phyloP scores from a whole-genome alignment of 2,888 invertebrate genomes.

The Xiphydria camelus region DNA sequence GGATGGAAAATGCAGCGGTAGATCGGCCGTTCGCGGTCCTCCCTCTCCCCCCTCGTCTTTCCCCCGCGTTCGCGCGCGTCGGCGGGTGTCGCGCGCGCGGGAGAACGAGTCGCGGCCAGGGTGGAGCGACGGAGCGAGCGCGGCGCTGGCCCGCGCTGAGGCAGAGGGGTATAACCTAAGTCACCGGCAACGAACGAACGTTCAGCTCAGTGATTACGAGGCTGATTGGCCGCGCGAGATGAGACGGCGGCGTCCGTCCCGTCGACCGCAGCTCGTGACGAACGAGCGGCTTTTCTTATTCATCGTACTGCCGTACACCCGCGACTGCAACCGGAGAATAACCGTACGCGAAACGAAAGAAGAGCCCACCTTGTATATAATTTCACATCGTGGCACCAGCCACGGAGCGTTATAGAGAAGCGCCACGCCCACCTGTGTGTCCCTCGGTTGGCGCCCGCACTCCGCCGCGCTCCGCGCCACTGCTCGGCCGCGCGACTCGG shows the following conservation, averaged over 20 bases:
- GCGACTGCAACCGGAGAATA: conserved; percentile 22
- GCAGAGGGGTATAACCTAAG: conserved; percentile 18
- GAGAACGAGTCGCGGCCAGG: too few species aligned
- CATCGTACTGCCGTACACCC: conserved; percentile 24
- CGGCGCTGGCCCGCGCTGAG: conserved; percentile 2
- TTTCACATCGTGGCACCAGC: conserved; percentile 24
- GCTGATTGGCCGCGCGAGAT: conserved; percentile 58
- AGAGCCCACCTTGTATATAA: conserved; percentile 27
- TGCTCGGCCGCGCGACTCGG: neutral
- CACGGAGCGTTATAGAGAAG: too few species aligned
- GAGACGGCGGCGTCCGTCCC: conserved; percentile 56
- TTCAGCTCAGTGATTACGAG: conserved; percentile 57
- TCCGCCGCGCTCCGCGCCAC: conserved; percentile 26
- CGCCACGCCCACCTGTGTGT: conserved; percentile 53
- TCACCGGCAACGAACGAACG: conserved; percentile 31
- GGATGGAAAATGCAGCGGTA: too few species aligned
- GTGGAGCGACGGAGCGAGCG: neutral
- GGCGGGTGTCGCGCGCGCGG: too few species aligned
- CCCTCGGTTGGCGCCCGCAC: conserved; percentile 38
- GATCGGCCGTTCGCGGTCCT: too few species aligned
- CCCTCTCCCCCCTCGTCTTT: too few species aligned
- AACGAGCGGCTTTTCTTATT: conserved; percentile 44
- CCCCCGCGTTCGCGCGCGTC: too few species aligned
- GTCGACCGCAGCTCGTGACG: conserved; percentile 53
- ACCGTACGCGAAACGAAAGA: conserved; percentile 25